Evolutionary conservation across 1,140 invertebrate genomes (phyloP).

Genomic region (Nasonia vitripennis): DNA sequence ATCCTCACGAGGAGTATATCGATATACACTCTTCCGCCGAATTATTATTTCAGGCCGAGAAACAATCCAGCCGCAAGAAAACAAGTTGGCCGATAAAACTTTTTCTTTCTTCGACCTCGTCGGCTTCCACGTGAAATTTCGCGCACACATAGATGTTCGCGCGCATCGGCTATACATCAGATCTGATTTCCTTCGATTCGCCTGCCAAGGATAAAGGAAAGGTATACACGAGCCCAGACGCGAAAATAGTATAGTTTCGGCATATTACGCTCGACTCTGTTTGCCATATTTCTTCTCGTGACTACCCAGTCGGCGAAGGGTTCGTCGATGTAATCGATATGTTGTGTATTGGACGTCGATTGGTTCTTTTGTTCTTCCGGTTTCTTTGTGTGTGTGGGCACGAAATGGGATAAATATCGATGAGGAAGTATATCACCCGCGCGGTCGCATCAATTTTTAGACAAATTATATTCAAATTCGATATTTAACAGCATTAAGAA

Average conservation of each 20-base stretch:
- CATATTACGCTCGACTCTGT: not conserved
- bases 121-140: not conserved
- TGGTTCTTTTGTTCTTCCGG: no score
- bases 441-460: no score
- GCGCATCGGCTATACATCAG: not conserved
- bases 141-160: not conserved
- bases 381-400: no score
- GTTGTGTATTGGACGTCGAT: no score
- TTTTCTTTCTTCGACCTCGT: not conserved
- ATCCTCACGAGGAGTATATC: not conserved
- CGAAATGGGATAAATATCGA: no score
- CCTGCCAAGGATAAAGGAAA: not conserved
- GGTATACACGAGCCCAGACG: not conserved
- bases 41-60: not conserved
- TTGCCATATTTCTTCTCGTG: no score
- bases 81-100: not conserved
- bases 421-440: no score
- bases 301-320: not conserved
- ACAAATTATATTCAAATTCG: no score
- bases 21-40: no score
- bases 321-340: not conserved
- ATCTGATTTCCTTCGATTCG: not conserved
- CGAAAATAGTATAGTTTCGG: not conserved
- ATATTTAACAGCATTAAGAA: no score
- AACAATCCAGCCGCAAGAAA: not conserved